Evolutionary conservation across 2,113 vertebrate species (phyloP).

Genomic region (Oreotrochilus melanogaster): DNA sequence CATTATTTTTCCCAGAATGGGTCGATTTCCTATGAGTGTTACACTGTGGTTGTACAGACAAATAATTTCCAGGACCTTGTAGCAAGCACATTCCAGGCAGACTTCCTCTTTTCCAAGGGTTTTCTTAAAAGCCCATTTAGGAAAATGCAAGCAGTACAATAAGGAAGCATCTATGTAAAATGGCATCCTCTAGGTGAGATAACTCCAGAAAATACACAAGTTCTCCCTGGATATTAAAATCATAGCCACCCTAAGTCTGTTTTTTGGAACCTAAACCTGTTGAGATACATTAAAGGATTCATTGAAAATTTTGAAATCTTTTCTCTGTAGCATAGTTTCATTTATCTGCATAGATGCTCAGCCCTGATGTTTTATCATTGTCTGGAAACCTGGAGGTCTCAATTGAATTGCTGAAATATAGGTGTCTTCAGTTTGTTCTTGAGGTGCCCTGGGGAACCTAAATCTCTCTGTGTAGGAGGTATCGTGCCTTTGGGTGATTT

Average conservation of each 20-base stretch:
- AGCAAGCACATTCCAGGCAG: not conserved
- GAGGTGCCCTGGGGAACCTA: not conserved
- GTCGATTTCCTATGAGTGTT: not conserved
- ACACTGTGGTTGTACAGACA: fast-evolving
- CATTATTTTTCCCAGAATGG: fast-evolving
- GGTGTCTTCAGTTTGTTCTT: not conserved
- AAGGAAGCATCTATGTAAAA: not conserved
- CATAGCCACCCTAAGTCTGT: not conserved
- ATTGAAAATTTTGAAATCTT: not conserved
- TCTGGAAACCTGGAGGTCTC: not conserved
- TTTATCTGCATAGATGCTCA: not conserved
- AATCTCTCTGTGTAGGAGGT: not conserved
- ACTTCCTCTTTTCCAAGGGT: not conserved
- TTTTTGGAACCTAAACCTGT: not conserved
- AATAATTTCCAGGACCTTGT: fast-evolving
- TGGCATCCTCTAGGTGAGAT: not conserved
- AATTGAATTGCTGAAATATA: not conserved
- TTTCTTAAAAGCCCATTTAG: not conserved
- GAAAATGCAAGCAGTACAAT: not conserved
- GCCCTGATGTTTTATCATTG: not conserved
- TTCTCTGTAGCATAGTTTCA: not conserved
- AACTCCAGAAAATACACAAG: not conserved
- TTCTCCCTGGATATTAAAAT: not conserved
- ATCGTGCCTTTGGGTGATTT: not conserved
- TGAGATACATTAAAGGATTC: not conserved